Base-by-base conservation (phyloP, 2,113 vertebrate species). In the Eolophus roseicapilla region DNA sequence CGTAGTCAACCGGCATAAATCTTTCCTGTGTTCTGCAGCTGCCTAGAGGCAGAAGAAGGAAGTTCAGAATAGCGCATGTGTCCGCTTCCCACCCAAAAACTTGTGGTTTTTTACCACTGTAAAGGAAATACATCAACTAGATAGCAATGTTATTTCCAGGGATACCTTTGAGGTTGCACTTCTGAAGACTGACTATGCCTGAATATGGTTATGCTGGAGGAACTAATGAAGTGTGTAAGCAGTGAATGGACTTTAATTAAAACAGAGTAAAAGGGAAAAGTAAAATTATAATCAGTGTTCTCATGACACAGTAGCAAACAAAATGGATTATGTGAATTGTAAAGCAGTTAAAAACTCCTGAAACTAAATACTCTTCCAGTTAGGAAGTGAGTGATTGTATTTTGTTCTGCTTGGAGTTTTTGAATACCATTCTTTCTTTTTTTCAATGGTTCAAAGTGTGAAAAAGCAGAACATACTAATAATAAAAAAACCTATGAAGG, bases 51-150 rank as follows among this genome's bases (percentile, higher is more conserved):
- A 44, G 53, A 24, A 82, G 39, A 49, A 73, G 19, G 29, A 80
- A 65, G 17, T 12, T 84, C 12, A 52, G 29, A 41, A 29, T 8
- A 52, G 4, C 9, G 8, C 11, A 13, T 39, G 7, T 39, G 20
- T 3, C 9, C 0, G 0, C 24, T 86, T n/a, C 41, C 65, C 33
- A 47, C 10, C 13, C 33, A 57, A 57, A 65, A 24, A 27, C 68
- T 65, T 77, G 20, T 15, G 4, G 2, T 2, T 24, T 74, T 46
- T 76, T 29, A 21, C 5, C 12, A 31, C 12, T 46, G 14, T 27
- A 68, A 88, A 73, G 12, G 9, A 80, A 68, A 76, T 19, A 6
- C 23, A 55, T 6, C 12, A 43, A 12, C 25, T 39, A 60, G 4
- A 46, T 69, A 73, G 7, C 17, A 73, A 41, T 64, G 19, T 2